A percentile compares a stretch with the other conserved stretches of the same genome.
phyloP scores from a whole-genome alignment of 2,888 invertebrate species.

The Stictocephala bisonia region DNA sequence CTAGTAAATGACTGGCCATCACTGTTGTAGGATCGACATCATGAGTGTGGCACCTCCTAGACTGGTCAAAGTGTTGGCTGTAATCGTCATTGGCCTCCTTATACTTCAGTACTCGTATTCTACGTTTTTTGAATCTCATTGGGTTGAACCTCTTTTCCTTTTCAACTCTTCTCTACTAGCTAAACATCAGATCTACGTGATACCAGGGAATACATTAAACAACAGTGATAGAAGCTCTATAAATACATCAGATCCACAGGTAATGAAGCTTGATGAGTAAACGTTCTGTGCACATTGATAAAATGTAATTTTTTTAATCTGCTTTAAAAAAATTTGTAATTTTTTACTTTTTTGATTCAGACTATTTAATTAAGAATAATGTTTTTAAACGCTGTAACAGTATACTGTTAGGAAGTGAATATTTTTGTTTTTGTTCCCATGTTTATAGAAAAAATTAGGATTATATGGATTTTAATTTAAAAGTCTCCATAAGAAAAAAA shows the following conservation, averaged over 20 bases:
- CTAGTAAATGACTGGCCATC: too few species aligned
- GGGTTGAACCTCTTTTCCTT: slow-evolving; percentile 46
- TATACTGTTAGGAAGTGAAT: too few species aligned
- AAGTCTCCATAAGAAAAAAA: too few species aligned
- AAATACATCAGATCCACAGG: slow-evolving; percentile 30
- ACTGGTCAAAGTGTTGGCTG: slow-evolving; percentile 34
- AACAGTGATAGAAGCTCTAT: slow-evolving; percentile 5
- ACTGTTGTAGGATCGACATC: slow-evolving; percentile 21
- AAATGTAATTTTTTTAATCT: too few species aligned
- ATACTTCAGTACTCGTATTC: slow-evolving; percentile 43
- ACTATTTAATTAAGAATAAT: too few species aligned
- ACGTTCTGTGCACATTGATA: too few species aligned
- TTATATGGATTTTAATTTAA: too few species aligned
- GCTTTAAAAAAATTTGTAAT: too few species aligned
- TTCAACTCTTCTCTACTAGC: slow-evolving; percentile 43
- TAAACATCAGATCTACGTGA: slow-evolving; percentile 38
- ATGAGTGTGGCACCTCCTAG: slow-evolving; percentile 29
- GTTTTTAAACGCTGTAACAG: too few species aligned
- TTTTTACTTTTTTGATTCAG: neutral
- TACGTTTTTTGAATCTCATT: slow-evolving; percentile 40
- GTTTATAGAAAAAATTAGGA: too few species aligned
- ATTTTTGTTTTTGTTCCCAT: too few species aligned
- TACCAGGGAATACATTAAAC: neutral
- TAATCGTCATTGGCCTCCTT: slow-evolving; percentile 33
- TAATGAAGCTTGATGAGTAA: neutral